Conservation (phyloP, 2,113 vertebrate species). For the Jacana jacana region DNA sequence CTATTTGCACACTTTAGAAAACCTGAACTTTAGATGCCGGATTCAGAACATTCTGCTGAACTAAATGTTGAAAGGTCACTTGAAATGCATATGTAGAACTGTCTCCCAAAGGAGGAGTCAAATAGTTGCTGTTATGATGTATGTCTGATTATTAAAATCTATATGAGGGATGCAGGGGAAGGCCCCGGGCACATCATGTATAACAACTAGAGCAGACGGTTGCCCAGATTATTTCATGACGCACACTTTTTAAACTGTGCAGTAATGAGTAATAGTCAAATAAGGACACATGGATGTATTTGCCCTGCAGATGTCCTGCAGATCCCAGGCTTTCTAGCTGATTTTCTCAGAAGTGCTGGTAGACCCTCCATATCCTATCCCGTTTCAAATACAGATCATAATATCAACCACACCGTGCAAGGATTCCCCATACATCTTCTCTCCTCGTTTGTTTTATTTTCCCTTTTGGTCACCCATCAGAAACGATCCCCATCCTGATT, state of each 20-base stretch:
- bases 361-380: background rate
- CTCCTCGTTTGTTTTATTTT: constrained; percentile 42
- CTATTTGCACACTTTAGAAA: background rate
- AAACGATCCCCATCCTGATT: background rate
- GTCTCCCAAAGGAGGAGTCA: background rate
- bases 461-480: background rate
- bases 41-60: background rate
- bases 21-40: background rate
- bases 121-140: background rate
- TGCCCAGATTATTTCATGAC: background rate
- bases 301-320: background rate
- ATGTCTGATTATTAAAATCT: background rate
- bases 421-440: background rate
- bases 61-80: background rate
- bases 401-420: background rate
- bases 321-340: background rate
- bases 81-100: background rate
- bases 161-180: background rate
- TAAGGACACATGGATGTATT: background rate
- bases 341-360: background rate
- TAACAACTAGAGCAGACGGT: background rate
- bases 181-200: background rate
- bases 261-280: background rate
- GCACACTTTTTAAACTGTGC: background rate
- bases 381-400: constrained; percentile 10